phyloP scores from a whole-genome alignment of 2,113 vertebrate species.

The Fukomys damarensis region DNA sequence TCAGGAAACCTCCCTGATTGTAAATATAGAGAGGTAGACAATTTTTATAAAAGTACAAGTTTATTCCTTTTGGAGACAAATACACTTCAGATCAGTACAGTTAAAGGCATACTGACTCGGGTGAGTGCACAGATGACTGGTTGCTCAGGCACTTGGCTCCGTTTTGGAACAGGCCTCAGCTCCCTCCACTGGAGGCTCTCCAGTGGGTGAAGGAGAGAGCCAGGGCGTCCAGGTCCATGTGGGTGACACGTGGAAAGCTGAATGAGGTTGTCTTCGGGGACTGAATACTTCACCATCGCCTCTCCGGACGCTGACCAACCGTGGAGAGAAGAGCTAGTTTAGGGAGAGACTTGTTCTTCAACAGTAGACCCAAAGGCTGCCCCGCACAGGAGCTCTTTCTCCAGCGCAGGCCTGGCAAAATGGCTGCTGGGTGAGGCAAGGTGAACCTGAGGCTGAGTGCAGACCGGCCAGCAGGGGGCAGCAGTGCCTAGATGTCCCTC shows the following conservation, averaged over 20 bases:
- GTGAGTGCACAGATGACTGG: background rate
- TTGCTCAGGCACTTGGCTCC: background rate
- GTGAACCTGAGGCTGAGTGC: background rate
- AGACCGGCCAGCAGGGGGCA: background rate
- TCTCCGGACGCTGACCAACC: rapidly evolving
- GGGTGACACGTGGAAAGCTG: background rate
- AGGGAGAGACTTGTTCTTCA: background rate
- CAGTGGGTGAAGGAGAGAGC: background rate
- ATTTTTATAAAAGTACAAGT: background rate
- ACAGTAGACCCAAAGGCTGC: background rate
- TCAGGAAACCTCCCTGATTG: background rate
- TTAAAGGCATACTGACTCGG: background rate
- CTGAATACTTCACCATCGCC: background rate
- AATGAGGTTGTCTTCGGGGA: background rate
- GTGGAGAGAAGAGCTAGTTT: background rate
- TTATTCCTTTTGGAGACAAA: background rate
- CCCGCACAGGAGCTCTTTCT: background rate
- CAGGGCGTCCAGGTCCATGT: too few relatives aligned
- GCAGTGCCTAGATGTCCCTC: background rate
- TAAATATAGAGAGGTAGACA: background rate
- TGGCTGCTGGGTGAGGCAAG: background rate
- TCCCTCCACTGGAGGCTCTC: background rate
- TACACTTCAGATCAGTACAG: background rate
- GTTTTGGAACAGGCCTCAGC: too few relatives aligned
- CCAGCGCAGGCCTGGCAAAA: rapidly evolving